phyloP scores from a whole-genome alignment of 2,888 invertebrate species.

The Plusia festucae region DNA sequence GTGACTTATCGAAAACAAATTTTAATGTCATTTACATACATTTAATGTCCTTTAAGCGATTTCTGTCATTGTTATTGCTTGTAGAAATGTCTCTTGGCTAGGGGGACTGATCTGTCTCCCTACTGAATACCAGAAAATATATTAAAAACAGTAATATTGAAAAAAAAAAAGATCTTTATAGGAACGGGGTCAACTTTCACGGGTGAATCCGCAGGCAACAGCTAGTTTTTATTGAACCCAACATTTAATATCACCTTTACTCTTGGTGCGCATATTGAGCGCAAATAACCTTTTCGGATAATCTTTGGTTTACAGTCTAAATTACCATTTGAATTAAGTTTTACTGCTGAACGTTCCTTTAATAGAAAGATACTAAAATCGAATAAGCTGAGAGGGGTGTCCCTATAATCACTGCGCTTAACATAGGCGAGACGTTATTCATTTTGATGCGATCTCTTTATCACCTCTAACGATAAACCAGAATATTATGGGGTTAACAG shows the following conservation, averaged over 20 bases:
- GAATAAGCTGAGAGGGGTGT: constrained; percentile 16
- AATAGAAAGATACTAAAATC: constrained; percentile 18
- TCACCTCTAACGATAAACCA: constrained; percentile 29
- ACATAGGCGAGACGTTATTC: constrained; percentile 21
- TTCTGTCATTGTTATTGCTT: too few relatives aligned
- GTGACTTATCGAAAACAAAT: too few relatives aligned
- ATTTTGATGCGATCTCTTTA: constrained; percentile 43
- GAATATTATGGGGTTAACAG: constrained; percentile 10
- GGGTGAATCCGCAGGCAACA: too few relatives aligned
- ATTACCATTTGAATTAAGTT: constrained; percentile 14
- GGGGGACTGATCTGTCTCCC: too few relatives aligned
- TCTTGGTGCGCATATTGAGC: background rate
- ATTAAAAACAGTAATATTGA: too few relatives aligned
- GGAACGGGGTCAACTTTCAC: too few relatives aligned
- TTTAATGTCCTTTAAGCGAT: too few relatives aligned
- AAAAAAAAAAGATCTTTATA: too few relatives aligned
- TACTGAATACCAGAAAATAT: too few relatives aligned
- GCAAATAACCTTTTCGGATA: constrained; percentile 8
- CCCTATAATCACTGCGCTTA: constrained; percentile 34
- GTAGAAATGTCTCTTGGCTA: too few relatives aligned
- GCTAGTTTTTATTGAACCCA: background rate
- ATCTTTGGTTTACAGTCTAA: constrained; percentile 5
- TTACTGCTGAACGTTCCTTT: background rate
- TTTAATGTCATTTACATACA: too few relatives aligned
- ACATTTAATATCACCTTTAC: background rate